Percentiles rank a stretch among this genome's conserved stretches.
phyloP scores from a whole-genome alignment of 2,888 invertebrate genomes.

The Aplocera efformata region DNA sequence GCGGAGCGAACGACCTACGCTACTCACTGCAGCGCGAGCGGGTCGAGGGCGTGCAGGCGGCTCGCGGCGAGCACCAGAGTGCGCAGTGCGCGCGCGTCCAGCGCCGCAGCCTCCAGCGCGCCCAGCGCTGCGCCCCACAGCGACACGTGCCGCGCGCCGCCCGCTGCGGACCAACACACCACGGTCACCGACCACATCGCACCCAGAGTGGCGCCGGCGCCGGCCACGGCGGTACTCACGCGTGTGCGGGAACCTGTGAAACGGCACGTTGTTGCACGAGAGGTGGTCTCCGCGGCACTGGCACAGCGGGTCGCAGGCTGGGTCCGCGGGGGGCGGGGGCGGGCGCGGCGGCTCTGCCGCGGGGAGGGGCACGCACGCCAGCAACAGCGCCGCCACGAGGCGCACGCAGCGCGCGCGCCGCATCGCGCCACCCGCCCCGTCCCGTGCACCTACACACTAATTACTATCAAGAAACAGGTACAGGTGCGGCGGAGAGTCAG shows the following conservation, averaged over 20 bases:
- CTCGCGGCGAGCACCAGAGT: constrained; percentile 89
- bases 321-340: constrained; percentile 23
- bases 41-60: constrained; percentile 85
- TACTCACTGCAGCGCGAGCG: constrained; percentile 85
- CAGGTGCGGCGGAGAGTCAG: too few species aligned
- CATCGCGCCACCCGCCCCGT: constrained; percentile 1
- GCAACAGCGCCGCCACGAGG: constrained; percentile 19
- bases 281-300: constrained; percentile 52
- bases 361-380: constrained; percentile 15
- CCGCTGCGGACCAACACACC: constrained; percentile 28
- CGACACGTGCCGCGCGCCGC: constrained; percentile 84
- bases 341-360: constrained; percentile 14
- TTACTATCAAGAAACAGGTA: too few species aligned
- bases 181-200: neutral
- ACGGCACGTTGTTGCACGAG: constrained; percentile 53
- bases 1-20: neutral
- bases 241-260: constrained; percentile 55
- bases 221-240: constrained; percentile 31
- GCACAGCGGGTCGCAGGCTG: constrained; percentile 46
- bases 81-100: constrained; percentile 85
- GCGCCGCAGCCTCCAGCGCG: constrained; percentile 86
- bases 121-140: constrained; percentile 80
- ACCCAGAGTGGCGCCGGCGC: too few species aligned
- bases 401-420: constrained; percentile 17
- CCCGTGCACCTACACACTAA: too few species aligned